Evolutionary conservation across 2,888 invertebrate genomes (phyloP).

Genomic region (Sphaeridia pumilis): DNA sequence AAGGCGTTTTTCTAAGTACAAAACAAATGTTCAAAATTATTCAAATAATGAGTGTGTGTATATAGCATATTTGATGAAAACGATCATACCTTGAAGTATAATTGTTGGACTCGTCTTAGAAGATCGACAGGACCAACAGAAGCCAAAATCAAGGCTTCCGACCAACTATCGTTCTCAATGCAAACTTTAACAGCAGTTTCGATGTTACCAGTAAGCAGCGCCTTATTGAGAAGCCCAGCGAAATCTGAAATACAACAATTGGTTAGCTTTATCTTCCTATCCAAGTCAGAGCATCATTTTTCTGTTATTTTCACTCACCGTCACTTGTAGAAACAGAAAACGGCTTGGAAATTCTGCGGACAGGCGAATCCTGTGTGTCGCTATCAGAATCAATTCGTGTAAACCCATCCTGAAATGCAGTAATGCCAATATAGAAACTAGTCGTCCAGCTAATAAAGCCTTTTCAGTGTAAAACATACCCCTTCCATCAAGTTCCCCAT

Average conservation of each 20-base stretch:
- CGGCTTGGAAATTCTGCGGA: neutral
- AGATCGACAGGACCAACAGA: slow-evolving; percentile 50
- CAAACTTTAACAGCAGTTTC: slow-evolving; percentile 83
- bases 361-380: neutral
- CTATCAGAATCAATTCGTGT: slow-evolving; percentile 1
- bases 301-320: no score
- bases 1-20: slow-evolving; percentile 14
- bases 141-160: slow-evolving; percentile 81
- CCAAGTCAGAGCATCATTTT: no score
- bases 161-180: slow-evolving; percentile 60
- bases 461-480: slow-evolving; percentile 29
- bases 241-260: slow-evolving; percentile 49
- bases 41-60: neutral
- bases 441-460: no score
- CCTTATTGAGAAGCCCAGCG: slow-evolving; percentile 70
- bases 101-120: slow-evolving; percentile 43
- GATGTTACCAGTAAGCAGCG: slow-evolving; percentile 70
- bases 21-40: no score
- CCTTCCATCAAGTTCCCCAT: slow-evolving; percentile 32
- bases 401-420: neutral
- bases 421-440: no score
- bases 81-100: slow-evolving; percentile 46
- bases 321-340: neutral
- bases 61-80: slow-evolving; percentile 1
- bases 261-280: no score